phyloP scores from a whole-genome alignment of 2,888 invertebrate species.

The Luperina nickerlii region DNA sequence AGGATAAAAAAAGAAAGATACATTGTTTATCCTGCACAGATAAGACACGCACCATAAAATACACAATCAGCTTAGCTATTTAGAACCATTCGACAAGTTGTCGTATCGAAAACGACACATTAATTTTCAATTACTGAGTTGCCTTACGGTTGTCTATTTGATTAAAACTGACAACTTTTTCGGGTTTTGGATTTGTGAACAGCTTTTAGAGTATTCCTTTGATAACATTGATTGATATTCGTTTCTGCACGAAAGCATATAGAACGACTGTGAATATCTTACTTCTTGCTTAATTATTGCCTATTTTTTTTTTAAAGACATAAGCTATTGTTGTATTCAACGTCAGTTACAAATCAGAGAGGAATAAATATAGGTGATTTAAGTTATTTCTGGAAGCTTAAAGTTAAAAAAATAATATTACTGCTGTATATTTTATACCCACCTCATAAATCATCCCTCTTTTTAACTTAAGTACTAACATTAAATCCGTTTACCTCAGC shows the following conservation, averaged over 20 bases:
- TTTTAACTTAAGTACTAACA: constrained; percentile 34
- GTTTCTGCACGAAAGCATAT: not conserved
- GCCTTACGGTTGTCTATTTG: not conserved
- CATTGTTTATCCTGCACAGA: not conserved
- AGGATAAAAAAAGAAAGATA: not conserved
- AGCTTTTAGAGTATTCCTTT: not conserved
- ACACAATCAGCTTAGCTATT: not conserved
- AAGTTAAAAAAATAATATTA: not conserved
- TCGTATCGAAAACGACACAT: not conserved
- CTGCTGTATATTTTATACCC: not conserved
- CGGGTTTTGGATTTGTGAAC: not conserved
- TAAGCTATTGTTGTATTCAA: not conserved
- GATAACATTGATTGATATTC: not conserved
- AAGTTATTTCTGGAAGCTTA: not conserved
- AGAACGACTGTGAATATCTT: not conserved
- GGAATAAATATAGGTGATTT: too few relatives aligned
- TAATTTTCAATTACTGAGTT: not conserved
- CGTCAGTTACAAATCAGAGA: not conserved
- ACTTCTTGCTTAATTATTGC: not conserved
- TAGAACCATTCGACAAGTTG: not conserved
- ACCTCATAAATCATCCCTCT: constrained; percentile 23
- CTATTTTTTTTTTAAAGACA: not conserved
- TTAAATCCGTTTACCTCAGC: constrained; percentile 19
- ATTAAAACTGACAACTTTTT: not conserved
- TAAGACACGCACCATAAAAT: not conserved